Evolutionary conservation across 2,113 vertebrate species (phyloP).

Genomic region (Nymphicus hollandicus): DNA sequence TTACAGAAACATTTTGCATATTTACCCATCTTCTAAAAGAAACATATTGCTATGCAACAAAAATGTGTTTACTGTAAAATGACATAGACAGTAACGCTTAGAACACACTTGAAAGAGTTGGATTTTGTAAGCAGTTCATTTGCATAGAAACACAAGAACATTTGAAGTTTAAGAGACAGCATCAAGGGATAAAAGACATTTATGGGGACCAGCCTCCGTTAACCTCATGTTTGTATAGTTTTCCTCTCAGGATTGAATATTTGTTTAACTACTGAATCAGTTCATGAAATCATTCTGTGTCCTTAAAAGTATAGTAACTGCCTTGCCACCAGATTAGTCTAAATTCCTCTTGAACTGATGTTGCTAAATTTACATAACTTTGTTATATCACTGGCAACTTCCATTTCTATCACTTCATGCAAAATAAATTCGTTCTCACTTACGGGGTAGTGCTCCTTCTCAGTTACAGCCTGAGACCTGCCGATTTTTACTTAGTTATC

Average conservation of each 20-base stretch:
- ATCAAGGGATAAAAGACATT: constrained; percentile 25
- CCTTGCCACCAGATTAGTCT: not conserved
- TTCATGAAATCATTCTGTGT: not conserved
- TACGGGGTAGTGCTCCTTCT: constrained; percentile 7
- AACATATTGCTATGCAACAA: constrained; percentile 59
- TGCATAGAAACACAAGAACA: constrained; percentile 27
- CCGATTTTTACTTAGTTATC: constrained; percentile 18
- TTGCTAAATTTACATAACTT: constrained; percentile 8
- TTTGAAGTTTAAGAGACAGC: constrained; percentile 32
- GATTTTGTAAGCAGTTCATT: constrained; percentile 50
- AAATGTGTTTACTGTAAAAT: constrained; percentile 57
- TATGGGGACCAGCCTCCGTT: not conserved
- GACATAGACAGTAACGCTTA: constrained; percentile 27
- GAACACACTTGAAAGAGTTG: constrained; percentile 53
- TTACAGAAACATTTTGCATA: constrained; percentile 64
- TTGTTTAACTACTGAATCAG: constrained; percentile 10
- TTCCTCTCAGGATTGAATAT: not conserved
- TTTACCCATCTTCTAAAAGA: constrained; percentile 62
- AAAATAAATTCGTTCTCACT: constrained; percentile 14
- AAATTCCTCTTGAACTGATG: not conserved
- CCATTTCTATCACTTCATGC: constrained; percentile 5
- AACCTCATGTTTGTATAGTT: constrained; percentile 14
- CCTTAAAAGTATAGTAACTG: not conserved
- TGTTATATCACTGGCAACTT: not conserved
- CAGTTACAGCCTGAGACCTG: constrained; percentile 36